phyloP scores from a whole-genome alignment of 2,888 invertebrate genomes.

The Proisotoma minuta region DNA sequence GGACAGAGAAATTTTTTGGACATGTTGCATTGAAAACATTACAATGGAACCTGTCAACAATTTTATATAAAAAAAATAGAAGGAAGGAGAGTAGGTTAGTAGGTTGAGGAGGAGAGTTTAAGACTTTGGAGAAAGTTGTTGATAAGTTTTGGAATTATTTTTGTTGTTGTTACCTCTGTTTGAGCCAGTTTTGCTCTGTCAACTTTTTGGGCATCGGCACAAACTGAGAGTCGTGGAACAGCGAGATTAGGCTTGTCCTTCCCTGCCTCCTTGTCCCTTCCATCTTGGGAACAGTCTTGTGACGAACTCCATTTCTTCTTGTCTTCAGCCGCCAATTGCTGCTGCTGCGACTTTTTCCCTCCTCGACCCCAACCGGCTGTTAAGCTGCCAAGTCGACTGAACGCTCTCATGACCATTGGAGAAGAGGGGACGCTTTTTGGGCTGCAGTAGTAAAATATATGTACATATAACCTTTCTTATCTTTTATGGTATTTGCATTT shows the following conservation, averaged over 20 bases:
- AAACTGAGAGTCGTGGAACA: constrained; percentile 82
- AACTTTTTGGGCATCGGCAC: constrained; percentile 86
- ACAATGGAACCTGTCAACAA: no score
- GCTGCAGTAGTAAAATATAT: constrained; percentile 52
- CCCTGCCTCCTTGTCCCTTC: constrained; percentile 39
- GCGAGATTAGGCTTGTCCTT: constrained; percentile 73
- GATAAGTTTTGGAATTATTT: neutral
- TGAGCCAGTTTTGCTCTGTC: constrained; percentile 86
- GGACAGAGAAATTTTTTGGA: no score
- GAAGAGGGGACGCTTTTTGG: constrained; percentile 91
- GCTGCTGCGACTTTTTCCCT: constrained; percentile 59
- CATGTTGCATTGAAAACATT: no score
- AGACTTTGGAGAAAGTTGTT: neutral
- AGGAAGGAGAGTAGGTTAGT: neutral
- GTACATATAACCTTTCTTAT: neutral
- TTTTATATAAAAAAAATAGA: neutral
- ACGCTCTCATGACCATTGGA: constrained; percentile 87
- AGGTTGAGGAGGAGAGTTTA: neutral
- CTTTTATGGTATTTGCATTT: no score
- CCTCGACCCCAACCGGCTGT: constrained; percentile 87
- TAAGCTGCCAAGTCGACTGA: constrained; percentile 81
- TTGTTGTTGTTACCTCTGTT: constrained; percentile 66
- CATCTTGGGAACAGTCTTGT: constrained; percentile 70
- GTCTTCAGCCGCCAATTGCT: constrained; percentile 73
- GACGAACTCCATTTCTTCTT: constrained; percentile 78